Evolutionary conservation across 2,797 vertebrate species (phyloP), one percentile per base, ranked within the genome.

Genomic region (Miichthys miiuy): DNA sequence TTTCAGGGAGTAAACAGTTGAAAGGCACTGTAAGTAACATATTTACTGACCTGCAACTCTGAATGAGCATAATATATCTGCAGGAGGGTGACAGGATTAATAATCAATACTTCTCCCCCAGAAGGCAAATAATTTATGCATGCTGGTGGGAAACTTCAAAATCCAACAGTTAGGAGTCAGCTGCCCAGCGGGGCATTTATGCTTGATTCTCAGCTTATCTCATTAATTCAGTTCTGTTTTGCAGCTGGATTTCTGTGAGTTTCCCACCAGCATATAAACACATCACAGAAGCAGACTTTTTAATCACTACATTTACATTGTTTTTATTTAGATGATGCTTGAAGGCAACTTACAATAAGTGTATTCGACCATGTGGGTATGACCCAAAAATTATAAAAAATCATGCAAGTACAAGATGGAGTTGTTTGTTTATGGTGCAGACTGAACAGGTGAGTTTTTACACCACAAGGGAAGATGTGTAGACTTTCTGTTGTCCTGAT

Each of bases 71-170:
- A 18, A 62, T 25, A 48, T 17, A 54, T 68, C 72, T 58, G 52
- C 47, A 68, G 62, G 23, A 72, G 71, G 21, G 11, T 46, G 62
- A 57, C 25, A 64, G 50, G 27, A 72, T 69, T 63, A 64, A 21
- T 62, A 44, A 75, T 82, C 61, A 48, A 71, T 51, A 56, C 42
- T 48, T 25, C 23, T 44, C 30, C 57, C 58, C 25, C 3, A 34
- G 61, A 48, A 52, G 51, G 51, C 34, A 46, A 44, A 71, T 67
- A 3, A 60, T 71, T 18, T 27, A 54, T 20, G 47, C 55, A 34
- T 47, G 38, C 77, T 55, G 16, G 47, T 20, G 23, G 54, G 47
- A 11, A 41, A 56, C 23, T 34, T 21, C n/a, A 51, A 48, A 55
- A 58, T 60, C 41, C 41, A 42, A 10, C 66, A 25, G 8, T 18